phyloP scores from a whole-genome alignment of 2,113 vertebrate genomes.

The Rhinoderma darwinii region DNA sequence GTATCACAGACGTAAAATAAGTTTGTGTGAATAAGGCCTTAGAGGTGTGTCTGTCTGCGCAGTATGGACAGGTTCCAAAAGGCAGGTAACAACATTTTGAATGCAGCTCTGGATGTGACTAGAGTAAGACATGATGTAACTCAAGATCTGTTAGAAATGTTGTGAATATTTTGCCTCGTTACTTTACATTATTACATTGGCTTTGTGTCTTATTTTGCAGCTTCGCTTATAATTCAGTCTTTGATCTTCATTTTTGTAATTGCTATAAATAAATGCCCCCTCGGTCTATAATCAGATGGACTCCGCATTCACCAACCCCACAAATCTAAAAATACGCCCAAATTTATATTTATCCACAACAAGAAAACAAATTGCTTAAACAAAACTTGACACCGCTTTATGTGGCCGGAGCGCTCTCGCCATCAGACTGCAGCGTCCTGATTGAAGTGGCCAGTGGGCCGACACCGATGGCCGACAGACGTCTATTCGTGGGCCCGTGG shows the following conservation, averaged over 20 bases:
- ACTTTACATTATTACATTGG: background rate
- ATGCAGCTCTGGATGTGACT: background rate
- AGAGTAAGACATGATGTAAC: background rate
- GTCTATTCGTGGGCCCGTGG: background rate
- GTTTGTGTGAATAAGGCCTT: too few relatives aligned
- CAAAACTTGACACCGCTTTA: background rate
- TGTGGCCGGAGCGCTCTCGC: background rate
- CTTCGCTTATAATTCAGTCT: background rate
- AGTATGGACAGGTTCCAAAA: background rate
- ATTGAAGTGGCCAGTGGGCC: conserved; percentile 24
- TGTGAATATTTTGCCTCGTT: background rate
- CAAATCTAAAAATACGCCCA: conserved; percentile 29
- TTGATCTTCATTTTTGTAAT: background rate
- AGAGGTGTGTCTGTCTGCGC: too few relatives aligned
- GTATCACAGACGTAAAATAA: too few relatives aligned
- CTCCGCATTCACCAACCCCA: background rate
- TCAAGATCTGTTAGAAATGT: too few relatives aligned
- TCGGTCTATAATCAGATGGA: background rate
- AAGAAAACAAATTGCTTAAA: conserved; percentile 41
- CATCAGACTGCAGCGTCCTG: background rate
- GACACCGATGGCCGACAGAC: background rate
- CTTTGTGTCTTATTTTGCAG: background rate
- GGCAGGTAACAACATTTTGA: background rate
- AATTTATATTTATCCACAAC: conserved; percentile 50
- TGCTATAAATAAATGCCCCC: background rate